Percentiles rank a stretch among this genome's conserved stretches.
Conservation (phyloP, 2,888 invertebrate genomes). For the Capitulum mitella region DNA sequence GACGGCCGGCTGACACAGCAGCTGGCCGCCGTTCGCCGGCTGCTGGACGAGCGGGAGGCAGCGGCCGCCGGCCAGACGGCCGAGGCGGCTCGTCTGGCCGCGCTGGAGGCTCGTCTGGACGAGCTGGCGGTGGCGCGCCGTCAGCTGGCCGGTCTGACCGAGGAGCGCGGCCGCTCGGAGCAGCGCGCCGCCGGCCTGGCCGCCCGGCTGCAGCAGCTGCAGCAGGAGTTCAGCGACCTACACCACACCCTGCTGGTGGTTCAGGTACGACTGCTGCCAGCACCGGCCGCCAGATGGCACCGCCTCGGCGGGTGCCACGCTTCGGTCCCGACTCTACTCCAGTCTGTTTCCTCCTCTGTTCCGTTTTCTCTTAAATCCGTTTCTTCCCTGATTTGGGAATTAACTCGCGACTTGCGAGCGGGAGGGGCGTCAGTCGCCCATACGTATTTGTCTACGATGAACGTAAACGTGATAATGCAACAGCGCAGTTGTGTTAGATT, state of each 20-base stretch:
- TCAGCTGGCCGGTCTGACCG: not conserved
- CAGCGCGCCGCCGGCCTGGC: not conserved
- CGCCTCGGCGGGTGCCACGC: too few relatives aligned
- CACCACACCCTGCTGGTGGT: conserved; percentile 2
- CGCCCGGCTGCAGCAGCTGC: not conserved
- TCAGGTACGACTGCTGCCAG: too few relatives aligned
- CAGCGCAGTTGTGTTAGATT: too few relatives aligned
- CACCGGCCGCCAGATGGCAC: too few relatives aligned
- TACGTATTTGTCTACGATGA: too few relatives aligned
- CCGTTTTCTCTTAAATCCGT: too few relatives aligned
- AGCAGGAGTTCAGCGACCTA: conserved; percentile 6
- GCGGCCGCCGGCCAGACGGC: not conserved
- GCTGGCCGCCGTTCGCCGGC: not conserved
- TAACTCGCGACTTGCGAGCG: too few relatives aligned
- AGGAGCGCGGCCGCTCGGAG: not conserved
- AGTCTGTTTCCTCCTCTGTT: too few relatives aligned
- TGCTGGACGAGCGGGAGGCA: not conserved
- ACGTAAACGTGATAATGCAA: too few relatives aligned
- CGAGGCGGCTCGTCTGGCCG: not conserved
- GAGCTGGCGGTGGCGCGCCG: not conserved
- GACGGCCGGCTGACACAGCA: not conserved
- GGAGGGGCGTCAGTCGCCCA: too few relatives aligned
- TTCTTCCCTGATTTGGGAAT: too few relatives aligned
- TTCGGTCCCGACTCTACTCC: too few relatives aligned
- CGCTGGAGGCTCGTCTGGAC: not conserved